A percentile compares a stretch with the other conserved stretches of the same genome.
Conservation (phyloP, 1,140 invertebrate species). For the Platyscapa corneri region DNA sequence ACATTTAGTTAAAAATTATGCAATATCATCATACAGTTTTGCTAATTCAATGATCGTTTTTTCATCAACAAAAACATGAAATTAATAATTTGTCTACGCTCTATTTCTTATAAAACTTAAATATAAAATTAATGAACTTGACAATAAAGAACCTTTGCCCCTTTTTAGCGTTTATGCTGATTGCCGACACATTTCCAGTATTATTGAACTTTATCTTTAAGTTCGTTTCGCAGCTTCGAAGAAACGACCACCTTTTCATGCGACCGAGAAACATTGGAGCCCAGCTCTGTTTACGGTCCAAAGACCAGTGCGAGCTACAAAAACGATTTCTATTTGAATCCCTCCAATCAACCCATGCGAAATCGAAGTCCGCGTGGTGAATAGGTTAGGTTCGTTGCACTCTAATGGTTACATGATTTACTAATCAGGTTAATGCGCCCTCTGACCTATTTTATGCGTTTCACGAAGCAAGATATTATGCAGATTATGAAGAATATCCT, state of each 20-base stretch:
- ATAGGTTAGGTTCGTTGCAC: constrained; percentile 15
- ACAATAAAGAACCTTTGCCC: background rate
- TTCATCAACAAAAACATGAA: background rate
- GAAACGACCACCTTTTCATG: background rate
- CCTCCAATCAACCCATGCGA: background rate
- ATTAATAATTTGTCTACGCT: background rate
- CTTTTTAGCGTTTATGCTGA: background rate
- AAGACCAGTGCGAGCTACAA: background rate
- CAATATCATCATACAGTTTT: no score
- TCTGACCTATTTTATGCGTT: constrained; percentile 10
- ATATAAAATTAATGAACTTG: background rate
- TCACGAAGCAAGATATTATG: background rate
- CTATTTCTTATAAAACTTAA: background rate
- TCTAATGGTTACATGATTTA: background rate
- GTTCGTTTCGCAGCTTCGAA: background rate
- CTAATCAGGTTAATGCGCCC: constrained; percentile 21
- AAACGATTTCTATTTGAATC: background rate
- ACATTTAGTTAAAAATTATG: no score
- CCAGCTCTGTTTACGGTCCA: background rate
- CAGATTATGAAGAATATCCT: background rate
- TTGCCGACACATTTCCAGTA: background rate
- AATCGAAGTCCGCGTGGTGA: background rate
- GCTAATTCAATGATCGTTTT: no score
- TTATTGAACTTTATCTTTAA: background rate
- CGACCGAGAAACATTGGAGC: background rate